Conservation (phyloP, 2,113 vertebrate genomes). For the Telmatochromis brachygnathus region DNA sequence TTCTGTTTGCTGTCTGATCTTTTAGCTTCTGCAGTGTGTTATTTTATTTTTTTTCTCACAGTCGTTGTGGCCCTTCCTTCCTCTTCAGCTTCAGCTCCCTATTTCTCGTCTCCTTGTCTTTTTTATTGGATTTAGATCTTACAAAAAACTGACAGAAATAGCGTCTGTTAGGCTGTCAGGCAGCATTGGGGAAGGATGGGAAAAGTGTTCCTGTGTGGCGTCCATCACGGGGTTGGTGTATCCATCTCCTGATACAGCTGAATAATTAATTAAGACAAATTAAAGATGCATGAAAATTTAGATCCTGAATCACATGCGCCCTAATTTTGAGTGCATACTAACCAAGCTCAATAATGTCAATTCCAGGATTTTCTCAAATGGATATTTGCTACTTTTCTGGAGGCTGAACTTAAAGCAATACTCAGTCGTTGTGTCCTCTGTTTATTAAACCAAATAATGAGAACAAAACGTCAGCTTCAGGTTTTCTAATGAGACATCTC, state of each 20-base stretch:
- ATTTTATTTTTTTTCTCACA: not conserved
- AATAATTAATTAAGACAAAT: slow-evolving; percentile 24
- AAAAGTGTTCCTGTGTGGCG: not conserved
- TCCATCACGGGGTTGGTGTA: not conserved
- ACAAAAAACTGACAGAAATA: not conserved
- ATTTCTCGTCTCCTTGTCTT: not conserved
- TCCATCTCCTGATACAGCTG: not conserved
- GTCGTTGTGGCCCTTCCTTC: not conserved
- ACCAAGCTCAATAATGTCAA: not conserved
- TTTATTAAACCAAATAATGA: not conserved
- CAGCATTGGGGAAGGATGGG: not conserved
- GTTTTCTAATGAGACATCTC: not conserved
- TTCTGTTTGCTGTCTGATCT: not conserved
- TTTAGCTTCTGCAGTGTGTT: slow-evolving; percentile 16
- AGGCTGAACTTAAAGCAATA: not conserved
- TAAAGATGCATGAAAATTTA: not conserved
- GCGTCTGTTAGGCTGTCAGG: not conserved
- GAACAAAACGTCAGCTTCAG: not conserved
- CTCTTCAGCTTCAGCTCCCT: not conserved
- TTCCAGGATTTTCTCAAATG: not conserved
- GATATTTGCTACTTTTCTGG: not conserved
- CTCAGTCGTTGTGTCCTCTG: not conserved
- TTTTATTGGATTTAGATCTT: not conserved
- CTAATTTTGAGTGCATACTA: not conserved
- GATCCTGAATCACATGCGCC: not conserved